Percentiles rank a stretch among this genome's conserved stretches.
Evolutionary conservation across 1,140 invertebrate genomes (phyloP).

Genomic region (Subanguina moxae): DNA sequence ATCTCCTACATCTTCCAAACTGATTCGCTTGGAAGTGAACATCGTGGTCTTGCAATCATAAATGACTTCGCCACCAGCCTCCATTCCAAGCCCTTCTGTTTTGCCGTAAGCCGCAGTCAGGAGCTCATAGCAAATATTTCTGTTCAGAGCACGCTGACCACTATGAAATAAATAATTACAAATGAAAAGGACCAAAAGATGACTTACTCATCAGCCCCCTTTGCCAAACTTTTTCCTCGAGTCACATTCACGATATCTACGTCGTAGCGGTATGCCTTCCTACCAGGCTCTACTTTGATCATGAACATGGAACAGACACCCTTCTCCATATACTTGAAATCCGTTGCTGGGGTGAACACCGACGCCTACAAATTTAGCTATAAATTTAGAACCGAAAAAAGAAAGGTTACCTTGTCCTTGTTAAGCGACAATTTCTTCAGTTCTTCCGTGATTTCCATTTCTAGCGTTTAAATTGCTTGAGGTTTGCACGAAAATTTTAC

Average conservation of each 20-base stretch:
- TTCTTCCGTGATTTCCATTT: no score
- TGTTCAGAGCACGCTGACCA: constrained; percentile 31
- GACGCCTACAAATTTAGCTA: constrained; percentile 13
- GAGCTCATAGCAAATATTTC: constrained; percentile 33
- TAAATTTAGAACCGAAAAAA: background rate
- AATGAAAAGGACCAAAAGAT: background rate
- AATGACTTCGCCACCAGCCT: constrained; percentile 18
- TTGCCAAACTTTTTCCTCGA: constrained; percentile 23
- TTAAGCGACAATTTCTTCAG: no score
- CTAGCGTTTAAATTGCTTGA: no score
- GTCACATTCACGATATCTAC: constrained; percentile 25
- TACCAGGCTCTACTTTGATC: constrained; percentile 25
- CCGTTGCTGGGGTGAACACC: constrained; percentile 21
- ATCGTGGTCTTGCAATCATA: constrained; percentile 30
- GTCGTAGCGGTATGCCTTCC: constrained; percentile 39
- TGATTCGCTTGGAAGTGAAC: constrained; percentile 31
- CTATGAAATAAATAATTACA: constrained; percentile 16
- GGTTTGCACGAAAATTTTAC: no score
- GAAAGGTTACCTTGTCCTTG: no score
- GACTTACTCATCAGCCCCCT: constrained; percentile 32
- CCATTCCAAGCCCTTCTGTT: constrained; percentile 24
- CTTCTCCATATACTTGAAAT: constrained; percentile 26
- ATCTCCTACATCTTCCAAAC: constrained; percentile 1
- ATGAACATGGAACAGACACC: constrained; percentile 32
- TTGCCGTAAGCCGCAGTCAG: constrained; percentile 26